phyloP scores from a whole-genome alignment of 2,113 vertebrate species.

The Esox niger region DNA sequence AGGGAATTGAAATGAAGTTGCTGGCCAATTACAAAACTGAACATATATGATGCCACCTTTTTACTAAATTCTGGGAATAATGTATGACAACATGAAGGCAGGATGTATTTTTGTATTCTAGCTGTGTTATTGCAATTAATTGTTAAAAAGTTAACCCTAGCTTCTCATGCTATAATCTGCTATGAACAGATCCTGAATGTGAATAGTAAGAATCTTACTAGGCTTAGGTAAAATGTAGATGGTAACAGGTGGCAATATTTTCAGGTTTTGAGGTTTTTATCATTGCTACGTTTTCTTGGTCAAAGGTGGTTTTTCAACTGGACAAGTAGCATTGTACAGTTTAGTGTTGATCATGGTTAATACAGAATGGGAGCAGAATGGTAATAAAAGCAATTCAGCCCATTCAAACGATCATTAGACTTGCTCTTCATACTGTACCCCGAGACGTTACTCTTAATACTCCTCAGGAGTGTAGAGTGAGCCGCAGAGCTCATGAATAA shows the following conservation, averaged over 20 bases:
- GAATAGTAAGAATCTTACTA: too few species aligned
- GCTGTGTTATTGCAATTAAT: too few species aligned
- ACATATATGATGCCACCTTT: constrained; percentile 53
- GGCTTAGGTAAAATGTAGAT: too few species aligned
- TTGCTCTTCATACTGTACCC: constrained; percentile 50
- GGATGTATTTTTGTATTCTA: neutral
- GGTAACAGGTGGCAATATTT: too few species aligned
- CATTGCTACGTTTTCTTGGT: too few species aligned
- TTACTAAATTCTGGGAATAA: neutral
- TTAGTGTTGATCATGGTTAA: constrained; percentile 35
- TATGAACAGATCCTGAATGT: too few species aligned
- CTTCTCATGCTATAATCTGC: too few species aligned
- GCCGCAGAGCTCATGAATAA: constrained; percentile 69
- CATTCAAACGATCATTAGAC: constrained; percentile 35
- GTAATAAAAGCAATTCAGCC: constrained; percentile 23
- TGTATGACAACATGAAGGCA: neutral
- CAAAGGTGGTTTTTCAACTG: constrained; percentile 22
- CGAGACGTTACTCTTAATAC: constrained; percentile 62
- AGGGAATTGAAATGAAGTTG: constrained; percentile 62
- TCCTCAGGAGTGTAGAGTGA: constrained; percentile 61
- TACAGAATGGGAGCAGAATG: constrained; percentile 23
- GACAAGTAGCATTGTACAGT: constrained; percentile 10
- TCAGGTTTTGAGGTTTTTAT: too few species aligned
- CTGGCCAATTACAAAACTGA: constrained; percentile 57
- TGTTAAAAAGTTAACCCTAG: too few species aligned